Conservation (phyloP, 2,113 vertebrate species). For the Thunnus maccoyii region DNA sequence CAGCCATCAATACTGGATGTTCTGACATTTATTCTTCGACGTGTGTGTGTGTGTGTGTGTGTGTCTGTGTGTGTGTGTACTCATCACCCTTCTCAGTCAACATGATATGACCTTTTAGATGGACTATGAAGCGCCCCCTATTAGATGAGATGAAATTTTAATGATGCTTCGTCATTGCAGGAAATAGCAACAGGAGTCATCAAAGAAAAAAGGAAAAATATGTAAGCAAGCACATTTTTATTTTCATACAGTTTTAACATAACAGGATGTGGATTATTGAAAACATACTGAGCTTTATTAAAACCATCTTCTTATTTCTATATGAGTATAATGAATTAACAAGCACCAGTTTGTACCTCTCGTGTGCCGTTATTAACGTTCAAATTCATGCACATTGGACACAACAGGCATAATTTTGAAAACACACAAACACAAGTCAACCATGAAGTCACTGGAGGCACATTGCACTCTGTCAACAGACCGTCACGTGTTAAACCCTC, state of each 20-base stretch:
- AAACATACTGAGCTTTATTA: background rate
- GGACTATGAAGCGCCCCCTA: constrained; percentile 28
- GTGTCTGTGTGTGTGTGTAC: background rate
- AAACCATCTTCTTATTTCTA: background rate
- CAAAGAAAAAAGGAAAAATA: background rate
- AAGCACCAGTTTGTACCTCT: background rate
- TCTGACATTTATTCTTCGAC: constrained; percentile 2
- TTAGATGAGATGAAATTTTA: constrained; percentile 52
- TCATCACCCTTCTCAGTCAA: background rate
- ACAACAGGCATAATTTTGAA: constrained; percentile 32
- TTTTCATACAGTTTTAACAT: too few relatives aligned
- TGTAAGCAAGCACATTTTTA: background rate
- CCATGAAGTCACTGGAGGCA: constrained; percentile 30
- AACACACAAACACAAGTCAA: constrained; percentile 58
- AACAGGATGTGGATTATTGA: background rate
- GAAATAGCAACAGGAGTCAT: constrained; percentile 6
- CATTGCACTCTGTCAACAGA: constrained; percentile 47
- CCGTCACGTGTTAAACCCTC: constrained; percentile 41
- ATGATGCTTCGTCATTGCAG: constrained; percentile 20
- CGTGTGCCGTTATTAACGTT: background rate
- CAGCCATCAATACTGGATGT: background rate
- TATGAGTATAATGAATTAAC: background rate
- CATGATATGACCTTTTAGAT: constrained; percentile 27
- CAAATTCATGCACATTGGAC: background rate
- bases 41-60: background rate